Base-by-base conservation (phyloP, 2,113 vertebrate genomes). In the Actenoides hombroni region DNA sequence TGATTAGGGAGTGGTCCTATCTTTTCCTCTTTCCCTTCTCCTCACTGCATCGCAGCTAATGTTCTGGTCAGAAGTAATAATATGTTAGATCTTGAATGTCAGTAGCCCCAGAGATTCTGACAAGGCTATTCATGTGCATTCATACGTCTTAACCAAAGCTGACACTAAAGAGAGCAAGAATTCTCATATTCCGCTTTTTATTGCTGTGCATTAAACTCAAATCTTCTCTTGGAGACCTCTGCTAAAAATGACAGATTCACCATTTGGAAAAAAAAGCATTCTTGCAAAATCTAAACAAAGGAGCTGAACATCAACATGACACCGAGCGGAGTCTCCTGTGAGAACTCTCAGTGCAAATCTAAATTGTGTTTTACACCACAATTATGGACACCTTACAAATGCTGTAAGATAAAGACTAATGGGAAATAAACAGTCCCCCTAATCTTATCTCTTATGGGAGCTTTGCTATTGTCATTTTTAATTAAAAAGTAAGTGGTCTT, bases 141-240 rank as follows among this genome's bases (percentile, higher is more conserved):
- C 96, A 90, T 84, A 96, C 5, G 21, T 93, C 94, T 95, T 96
- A 96, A 96, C 61, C 88, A 90, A 93, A 97, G 92, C 95, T 96
- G 95, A 96, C 96, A 96, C 94, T 93, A 86, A 96, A 96, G 93
- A 95, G 88, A 94, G 65, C 44, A 90, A 96, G 95, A 95, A 95
- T 92, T 79, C 95, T 95, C 80, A 89, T 96, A 92, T 96, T 96
- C 94, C 70, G 92, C 88, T 87, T 95, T 93, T 96, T 96, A 96
- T 93, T 85, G 91, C 92, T 0, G 0, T 67, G 86, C 70, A 89
- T 91, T 89, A 95, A 88, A 75, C 83, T 84, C 95, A 46, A 31
- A 86, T 95, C 76, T 90, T 84, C 74, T 96, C 70, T 65, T 76
- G 20, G 80, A 94, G 76, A 78, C 53, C 70, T 73, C 57, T 94